Percentiles rank a stretch among this genome's conserved stretches.
Conservation (phyloP, 2,888 invertebrate species). For the Drosophila nr. perissopoda region DNA sequence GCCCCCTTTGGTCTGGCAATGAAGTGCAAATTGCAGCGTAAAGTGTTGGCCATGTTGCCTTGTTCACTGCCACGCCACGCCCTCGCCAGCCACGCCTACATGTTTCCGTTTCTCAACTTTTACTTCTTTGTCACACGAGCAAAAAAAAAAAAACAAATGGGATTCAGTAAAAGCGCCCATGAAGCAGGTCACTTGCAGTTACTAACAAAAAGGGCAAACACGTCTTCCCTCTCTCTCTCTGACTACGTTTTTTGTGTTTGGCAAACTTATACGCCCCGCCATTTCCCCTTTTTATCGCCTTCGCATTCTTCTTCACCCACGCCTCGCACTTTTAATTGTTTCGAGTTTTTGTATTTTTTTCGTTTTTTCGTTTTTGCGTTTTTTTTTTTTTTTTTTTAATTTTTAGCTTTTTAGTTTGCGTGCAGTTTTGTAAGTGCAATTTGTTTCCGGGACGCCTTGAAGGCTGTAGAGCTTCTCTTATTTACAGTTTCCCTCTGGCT, state of each 20-base stretch:
- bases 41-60: slow-evolving; percentile 65
- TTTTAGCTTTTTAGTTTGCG: slow-evolving; percentile 6
- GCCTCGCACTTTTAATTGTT: slow-evolving; percentile 67
- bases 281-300: slow-evolving; percentile 49
- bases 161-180: slow-evolving; percentile 37
- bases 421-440: slow-evolving; percentile 46
- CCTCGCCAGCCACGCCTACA: slow-evolving; percentile 15
- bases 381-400: neutral
- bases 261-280: slow-evolving; percentile 50
- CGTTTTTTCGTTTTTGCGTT: slow-evolving; percentile 12
- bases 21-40: slow-evolving; percentile 78
- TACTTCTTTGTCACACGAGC: slow-evolving; percentile 72
- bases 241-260: slow-evolving; percentile 44
- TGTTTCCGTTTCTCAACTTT: slow-evolving; percentile 62
- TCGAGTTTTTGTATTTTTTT: slow-evolving; percentile 33
- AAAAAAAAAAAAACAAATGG: slow-evolving; percentile 22
- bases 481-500: slow-evolving; percentile 6
- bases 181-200: slow-evolving; percentile 62
- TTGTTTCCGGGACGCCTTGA: slow-evolving; percentile 52
- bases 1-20: slow-evolving; percentile 57
- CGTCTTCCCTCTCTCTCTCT: neutral
- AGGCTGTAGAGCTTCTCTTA: slow-evolving; percentile 40
- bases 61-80: slow-evolving; percentile 30
- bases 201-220: slow-evolving; percentile 14
- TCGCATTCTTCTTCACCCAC: slow-evolving; percentile 20